phyloP scores from a whole-genome alignment of 2,113 vertebrate genomes.

The Malurus cyaneus region DNA sequence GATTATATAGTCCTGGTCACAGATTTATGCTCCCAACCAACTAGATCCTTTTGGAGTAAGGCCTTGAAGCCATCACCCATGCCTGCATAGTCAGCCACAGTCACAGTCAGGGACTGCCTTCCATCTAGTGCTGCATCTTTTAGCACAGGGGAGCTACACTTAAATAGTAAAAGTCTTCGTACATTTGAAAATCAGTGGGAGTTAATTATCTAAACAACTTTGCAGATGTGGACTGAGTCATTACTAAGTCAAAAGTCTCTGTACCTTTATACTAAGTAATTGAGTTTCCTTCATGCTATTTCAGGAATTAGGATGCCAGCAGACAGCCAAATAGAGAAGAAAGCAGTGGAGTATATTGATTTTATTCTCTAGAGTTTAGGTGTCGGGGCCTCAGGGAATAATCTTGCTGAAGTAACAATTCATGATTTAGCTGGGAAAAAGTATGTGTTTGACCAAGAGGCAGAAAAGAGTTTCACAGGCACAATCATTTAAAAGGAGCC shows the following conservation, averaged over 20 bases:
- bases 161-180: not conserved
- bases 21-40: not conserved
- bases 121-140: not conserved
- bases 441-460: not conserved
- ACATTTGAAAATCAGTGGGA: not conserved
- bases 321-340: not conserved
- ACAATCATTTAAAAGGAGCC: rapidly evolving
- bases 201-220: not conserved
- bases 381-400: not conserved
- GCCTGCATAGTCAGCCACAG: not conserved
- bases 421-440: not conserved
- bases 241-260: not conserved
- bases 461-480: not conserved
- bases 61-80: not conserved
- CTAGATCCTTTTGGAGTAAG: not conserved
- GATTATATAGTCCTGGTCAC: not conserved
- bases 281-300: not conserved
- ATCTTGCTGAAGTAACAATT: not conserved
- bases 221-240: not conserved
- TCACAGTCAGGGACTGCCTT: not conserved
- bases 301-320: not conserved
- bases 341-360: not conserved
- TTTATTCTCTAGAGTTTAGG: not conserved
- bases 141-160: not conserved
- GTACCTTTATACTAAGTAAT: not conserved